A percentile compares a stretch with the other conserved stretches of the same genome.
phyloP scores from a whole-genome alignment of 2,797 vertebrate genomes.

The Sarcophilus harrisii region DNA sequence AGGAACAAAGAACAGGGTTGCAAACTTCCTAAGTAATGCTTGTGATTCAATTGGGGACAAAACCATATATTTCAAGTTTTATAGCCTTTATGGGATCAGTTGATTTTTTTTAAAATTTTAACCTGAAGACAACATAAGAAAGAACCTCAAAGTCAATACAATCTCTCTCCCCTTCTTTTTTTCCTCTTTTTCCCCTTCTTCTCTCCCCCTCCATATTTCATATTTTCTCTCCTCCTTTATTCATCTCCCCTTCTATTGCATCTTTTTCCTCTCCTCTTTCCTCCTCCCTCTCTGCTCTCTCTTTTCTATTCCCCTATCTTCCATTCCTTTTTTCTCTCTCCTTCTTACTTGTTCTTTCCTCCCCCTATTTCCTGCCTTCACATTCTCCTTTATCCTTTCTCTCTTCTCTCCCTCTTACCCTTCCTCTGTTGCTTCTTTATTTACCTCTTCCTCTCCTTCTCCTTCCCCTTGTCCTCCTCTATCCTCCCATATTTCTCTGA shows the following conservation, averaged over 20 bases:
- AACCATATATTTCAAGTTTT: not conserved
- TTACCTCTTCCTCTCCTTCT: accelerated
- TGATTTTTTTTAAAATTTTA: not conserved
- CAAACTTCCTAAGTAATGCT: not conserved
- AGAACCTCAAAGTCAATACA: not conserved
- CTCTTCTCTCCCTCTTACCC: not conserved
- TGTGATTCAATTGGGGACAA: not conserved
- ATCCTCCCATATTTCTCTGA: not conserved
- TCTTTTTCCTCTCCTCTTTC: too few relatives aligned
- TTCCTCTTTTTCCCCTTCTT: not conserved
- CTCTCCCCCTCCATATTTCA: too few relatives aligned
- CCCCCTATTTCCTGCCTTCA: too few relatives aligned
- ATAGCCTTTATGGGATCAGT: not conserved
- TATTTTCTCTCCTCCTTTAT: too few relatives aligned
- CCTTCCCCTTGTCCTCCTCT: not conserved
- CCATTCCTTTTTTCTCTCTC: not conserved
- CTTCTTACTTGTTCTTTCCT: not conserved
- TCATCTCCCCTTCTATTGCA: not conserved
- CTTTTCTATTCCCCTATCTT: not conserved
- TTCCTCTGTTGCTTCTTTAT: not conserved
- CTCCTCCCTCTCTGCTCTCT: not conserved
- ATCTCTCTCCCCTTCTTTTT: not conserved
- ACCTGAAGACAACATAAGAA: not conserved
- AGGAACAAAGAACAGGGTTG: not conserved
- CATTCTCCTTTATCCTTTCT: accelerated